Conservation (phyloP, 2,113 vertebrate genomes). For the Uria lomvia region DNA sequence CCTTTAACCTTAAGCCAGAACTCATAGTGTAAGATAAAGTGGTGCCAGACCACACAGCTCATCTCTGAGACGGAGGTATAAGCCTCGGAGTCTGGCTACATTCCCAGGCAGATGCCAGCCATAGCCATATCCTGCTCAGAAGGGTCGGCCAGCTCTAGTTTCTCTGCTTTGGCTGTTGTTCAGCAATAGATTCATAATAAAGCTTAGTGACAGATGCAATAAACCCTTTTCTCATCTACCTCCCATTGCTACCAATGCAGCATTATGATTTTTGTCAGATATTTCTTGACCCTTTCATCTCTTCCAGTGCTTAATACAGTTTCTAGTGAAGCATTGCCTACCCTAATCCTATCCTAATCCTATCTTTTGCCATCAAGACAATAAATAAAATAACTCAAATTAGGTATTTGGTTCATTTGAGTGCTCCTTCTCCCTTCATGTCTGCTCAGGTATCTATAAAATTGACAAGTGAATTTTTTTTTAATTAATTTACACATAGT, state of each 20-base stretch:
- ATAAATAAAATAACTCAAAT: neutral
- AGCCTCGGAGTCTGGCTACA: neutral
- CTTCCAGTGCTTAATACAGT: neutral
- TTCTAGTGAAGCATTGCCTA: neutral
- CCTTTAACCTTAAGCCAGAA: neutral
- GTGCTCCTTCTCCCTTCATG: neutral
- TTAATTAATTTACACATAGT: neutral
- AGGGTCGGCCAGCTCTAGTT: neutral
- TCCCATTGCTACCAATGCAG: neutral
- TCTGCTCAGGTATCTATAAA: neutral
- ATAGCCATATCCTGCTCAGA: neutral
- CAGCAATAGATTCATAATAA: conserved; percentile 8
- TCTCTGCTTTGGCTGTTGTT: conserved; percentile 24
- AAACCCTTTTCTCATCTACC: conserved; percentile 22
- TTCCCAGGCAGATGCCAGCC: conserved; percentile 50
- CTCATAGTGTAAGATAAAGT: neutral
- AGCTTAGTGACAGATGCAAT: conserved; percentile 30
- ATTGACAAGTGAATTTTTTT: neutral
- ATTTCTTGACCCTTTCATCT: neutral
- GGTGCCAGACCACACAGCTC: conserved; percentile 3
- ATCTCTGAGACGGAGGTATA: neutral
- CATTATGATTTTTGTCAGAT: neutral
- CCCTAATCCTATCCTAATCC: neutral
- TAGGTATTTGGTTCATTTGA: neutral
- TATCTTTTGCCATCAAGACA: neutral